A percentile compares a stretch with the other conserved stretches of the same genome.
Conservation (phyloP, 2,888 invertebrate genomes). For the Oeneis ivallda region DNA sequence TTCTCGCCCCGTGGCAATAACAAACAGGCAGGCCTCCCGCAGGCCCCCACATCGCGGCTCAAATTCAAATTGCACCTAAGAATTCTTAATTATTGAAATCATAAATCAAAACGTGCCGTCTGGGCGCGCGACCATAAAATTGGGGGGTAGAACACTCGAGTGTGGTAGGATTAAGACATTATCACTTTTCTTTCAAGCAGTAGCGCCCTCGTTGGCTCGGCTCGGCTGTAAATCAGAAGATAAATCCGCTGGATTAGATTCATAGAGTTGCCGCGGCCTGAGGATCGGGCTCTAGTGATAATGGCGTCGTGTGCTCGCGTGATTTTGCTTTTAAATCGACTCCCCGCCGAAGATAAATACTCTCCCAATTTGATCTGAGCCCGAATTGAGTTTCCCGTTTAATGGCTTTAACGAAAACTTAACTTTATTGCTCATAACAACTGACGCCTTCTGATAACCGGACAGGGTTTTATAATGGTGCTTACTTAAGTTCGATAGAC, state of each 20-base stretch:
- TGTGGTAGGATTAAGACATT: conserved; percentile 85
- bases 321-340: conserved; percentile 81
- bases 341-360: conserved; percentile 75
- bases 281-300: conserved; percentile 74
- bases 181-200: conserved; percentile 84
- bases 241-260: conserved; percentile 82
- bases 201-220: conserved; percentile 71
- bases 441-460: conserved; percentile 70
- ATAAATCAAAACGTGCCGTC: conserved; percentile 81
- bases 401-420: conserved; percentile 66
- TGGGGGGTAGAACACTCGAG: conserved; percentile 68
- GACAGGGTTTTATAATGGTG: conserved; percentile 46
- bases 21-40: conserved; percentile 77
- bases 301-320: conserved; percentile 78
- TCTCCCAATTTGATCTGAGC: conserved; percentile 66
- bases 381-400: conserved; percentile 66
- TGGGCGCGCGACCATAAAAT: conserved; percentile 79
- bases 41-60: conserved; percentile 67
- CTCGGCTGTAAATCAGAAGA: conserved; percentile 81
- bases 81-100: conserved; percentile 83
- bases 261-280: conserved; percentile 80
- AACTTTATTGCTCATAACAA: conserved; percentile 67
- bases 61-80: conserved; percentile 82
- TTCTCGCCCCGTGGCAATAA: conserved; percentile 73
- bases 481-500: conserved; percentile 16